Conservation (phyloP, 2,113 vertebrate genomes). For the Gnathonemus echidnorhynchus region DNA sequence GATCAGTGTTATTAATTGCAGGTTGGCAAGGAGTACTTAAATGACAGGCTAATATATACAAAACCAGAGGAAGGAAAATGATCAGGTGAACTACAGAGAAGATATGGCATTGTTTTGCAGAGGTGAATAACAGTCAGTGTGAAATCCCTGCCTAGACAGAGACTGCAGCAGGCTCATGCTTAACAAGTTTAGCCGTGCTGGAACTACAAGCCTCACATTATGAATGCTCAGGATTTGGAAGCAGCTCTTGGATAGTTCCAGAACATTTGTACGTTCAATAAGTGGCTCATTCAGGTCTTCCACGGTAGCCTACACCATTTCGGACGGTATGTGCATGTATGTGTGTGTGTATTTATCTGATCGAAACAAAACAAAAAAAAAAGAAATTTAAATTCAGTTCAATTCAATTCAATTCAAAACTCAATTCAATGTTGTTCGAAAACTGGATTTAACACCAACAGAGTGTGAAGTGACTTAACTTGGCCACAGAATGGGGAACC, state of each 20-base stretch:
- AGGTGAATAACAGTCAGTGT: neutral
- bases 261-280: neutral
- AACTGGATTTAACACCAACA: neutral
- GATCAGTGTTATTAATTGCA: neutral
- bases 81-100: neutral
- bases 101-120: neutral
- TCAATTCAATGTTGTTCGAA: neutral
- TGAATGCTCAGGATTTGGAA: neutral
- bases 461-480: neutral
- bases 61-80: neutral
- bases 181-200: neutral
- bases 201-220: neutral
- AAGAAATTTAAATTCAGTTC: neutral
- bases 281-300: neutral
- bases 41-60: neutral
- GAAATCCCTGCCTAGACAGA: neutral
- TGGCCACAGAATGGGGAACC: neutral
- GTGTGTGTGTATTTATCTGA: neutral
- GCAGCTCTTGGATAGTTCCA: neutral
- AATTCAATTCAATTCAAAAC: neutral
- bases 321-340: neutral
- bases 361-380: too few species aligned
- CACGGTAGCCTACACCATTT: neutral
- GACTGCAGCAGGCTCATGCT: neutral
- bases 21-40: neutral